These are phyloP conservation scores for Mionectes olivaceus DNA, from an alignment of 2,797 vertebrate genomes.

Conservation along the genomic window DNA sequence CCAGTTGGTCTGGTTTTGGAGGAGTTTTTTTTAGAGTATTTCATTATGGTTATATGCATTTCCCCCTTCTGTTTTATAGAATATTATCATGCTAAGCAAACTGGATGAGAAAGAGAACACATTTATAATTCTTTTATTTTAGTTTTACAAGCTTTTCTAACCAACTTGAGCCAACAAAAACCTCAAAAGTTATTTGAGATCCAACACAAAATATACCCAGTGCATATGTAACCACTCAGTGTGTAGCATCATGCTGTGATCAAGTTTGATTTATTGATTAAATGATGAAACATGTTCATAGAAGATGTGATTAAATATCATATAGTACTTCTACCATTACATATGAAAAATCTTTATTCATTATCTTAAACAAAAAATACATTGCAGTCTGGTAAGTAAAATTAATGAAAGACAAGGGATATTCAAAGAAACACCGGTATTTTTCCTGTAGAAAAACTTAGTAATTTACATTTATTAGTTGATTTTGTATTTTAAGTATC, in stretches of 20 bases:
- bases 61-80: neutral
- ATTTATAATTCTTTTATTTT: neutral
- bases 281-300: neutral
- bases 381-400: neutral
- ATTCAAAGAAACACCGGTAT: neutral
- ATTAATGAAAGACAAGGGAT: accelerated
- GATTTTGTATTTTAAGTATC: neutral
- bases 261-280: neutral
- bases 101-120: neutral
- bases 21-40: neutral
- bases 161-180: neutral
- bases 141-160: neutral
- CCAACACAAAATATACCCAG: neutral
- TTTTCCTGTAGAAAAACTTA: neutral
- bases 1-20: neutral
- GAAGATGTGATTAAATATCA: neutral
- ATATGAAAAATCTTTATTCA: neutral
- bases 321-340: neutral
- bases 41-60: neutral
- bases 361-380: neutral
- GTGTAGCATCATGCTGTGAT: neutral
- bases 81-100: neutral
- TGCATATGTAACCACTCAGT: neutral
- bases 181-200: neutral
- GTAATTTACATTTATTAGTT: neutral